Evolutionary conservation across 2,113 vertebrate genomes (phyloP), one percentile per base, ranked within the genome.

Genomic region (Pterocles orientalis): DNA sequence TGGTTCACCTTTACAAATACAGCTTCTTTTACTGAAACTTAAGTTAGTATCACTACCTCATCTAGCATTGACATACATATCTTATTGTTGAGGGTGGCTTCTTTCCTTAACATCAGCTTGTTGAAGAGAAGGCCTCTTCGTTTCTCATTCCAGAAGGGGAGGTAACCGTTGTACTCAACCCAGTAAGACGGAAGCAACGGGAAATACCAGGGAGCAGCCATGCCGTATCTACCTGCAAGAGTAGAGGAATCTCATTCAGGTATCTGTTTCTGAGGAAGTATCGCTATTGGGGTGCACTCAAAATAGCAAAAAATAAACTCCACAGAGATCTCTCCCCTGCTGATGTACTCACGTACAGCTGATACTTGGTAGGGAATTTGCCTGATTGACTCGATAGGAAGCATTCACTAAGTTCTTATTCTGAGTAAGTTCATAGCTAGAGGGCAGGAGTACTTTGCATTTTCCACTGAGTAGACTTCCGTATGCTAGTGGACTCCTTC

Each of bases 121-220:
- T 97, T 95, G 89, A 99, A 98, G 70, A 99, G 69, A 28, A 98
- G 96, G 65, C 98, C 98, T 86, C 92, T 98, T 58, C 73, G 83
- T 58, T 91, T 96, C 17, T 88, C 97, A 24, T 50, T 97, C 70
- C 98, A 97, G 50, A 97, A 80, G 34, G 92, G 79, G 13, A 96
- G 34, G 51, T 98, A 98, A 73, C 98, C 96, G 75, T 98, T 98
- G 92, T 98, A 94, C 26, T 99, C 98, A 0, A 97, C 75, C 99
- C 99, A 99, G 95, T 99, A 99, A n/a, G 99, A 99, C 9, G 98
- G 98, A 78, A 98, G 98, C 90, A 99, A 82, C 0, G 99, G 99
- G 94, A 99, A 99, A 97, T 99, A 99, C 99, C 99, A 99, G 0
- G 98, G 98, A 47, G 98, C 97, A 54, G 98, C 97, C 91, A 99